phyloP scores from a whole-genome alignment of 2,113 vertebrate genomes.

The Asarcornis scutulata region DNA sequence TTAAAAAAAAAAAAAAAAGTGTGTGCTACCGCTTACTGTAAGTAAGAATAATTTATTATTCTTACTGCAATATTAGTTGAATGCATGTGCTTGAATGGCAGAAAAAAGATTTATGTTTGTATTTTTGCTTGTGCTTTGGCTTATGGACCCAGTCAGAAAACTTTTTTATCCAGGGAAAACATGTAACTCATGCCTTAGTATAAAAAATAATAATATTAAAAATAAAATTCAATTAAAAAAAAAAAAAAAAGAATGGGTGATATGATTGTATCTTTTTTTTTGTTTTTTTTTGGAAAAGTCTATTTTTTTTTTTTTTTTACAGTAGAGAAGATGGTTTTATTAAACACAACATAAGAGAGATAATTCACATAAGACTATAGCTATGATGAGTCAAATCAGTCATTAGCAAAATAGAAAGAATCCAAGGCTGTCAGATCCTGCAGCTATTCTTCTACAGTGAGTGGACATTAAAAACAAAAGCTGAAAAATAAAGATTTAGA shows the following conservation, averaged over 20 bases:
- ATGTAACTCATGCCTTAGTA: not conserved
- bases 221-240: not conserved
- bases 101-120: not conserved
- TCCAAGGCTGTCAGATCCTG: not conserved
- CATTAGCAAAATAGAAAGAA: not conserved
- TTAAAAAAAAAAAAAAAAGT: not conserved
- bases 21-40: no score
- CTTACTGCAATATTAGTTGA: not conserved
- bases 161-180: not conserved
- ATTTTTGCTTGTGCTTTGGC: not conserved
- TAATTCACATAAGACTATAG: not conserved
- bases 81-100: not conserved
- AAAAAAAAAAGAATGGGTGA: not conserved
- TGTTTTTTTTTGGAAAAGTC: not conserved
- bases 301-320: not conserved
- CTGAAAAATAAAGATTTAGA: not conserved
- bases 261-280: not conserved
- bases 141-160: not conserved
- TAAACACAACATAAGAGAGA: not conserved
- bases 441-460: not conserved
- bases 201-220: not conserved
- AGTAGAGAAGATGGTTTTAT: not conserved
- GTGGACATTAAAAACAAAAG: not conserved
- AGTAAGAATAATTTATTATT: not conserved
- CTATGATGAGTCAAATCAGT: not conserved